Evolutionary conservation across 2,113 vertebrate species (phyloP).

Genomic region (Cephalopterus ornatus): DNA sequence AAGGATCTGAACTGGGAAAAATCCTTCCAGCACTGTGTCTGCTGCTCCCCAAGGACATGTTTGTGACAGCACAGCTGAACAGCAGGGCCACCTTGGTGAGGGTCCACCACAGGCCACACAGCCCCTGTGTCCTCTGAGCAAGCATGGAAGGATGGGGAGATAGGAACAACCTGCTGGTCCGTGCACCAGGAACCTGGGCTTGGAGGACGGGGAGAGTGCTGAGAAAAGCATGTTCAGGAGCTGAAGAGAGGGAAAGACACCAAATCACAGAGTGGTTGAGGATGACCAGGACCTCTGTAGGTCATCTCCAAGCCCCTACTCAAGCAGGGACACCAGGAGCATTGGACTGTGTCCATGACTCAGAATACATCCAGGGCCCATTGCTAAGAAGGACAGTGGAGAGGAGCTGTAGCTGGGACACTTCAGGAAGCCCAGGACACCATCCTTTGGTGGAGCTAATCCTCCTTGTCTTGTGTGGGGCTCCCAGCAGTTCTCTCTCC

Average conservation of each 20-base stretch:
- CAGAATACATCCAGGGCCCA: not conserved
- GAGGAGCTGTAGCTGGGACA: not conserved
- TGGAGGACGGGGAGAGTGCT: not conserved
- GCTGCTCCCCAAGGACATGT: not conserved
- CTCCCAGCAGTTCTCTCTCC: not conserved
- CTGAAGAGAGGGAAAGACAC: not conserved
- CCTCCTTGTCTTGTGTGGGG: not conserved
- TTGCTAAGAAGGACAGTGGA: not conserved
- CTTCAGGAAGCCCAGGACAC: not conserved
- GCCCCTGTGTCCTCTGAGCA: not conserved
- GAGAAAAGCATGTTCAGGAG: not conserved
- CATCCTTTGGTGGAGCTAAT: not conserved
- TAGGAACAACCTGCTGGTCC: not conserved
- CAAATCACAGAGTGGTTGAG: not conserved
- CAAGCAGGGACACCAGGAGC: not conserved
- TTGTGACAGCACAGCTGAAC: not conserved
- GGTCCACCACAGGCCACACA: not conserved
- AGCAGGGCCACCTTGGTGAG: not conserved
- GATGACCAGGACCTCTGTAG: not conserved
- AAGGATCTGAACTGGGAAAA: not conserved
- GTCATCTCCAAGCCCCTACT: not conserved
- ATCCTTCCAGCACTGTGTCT: not conserved
- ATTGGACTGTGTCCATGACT: not conserved
- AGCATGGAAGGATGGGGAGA: not conserved
- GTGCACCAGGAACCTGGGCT: not conserved